Evolutionary conservation across 2,888 invertebrate species (phyloP).

Genomic region (Chrysotoxum bicinctum): DNA sequence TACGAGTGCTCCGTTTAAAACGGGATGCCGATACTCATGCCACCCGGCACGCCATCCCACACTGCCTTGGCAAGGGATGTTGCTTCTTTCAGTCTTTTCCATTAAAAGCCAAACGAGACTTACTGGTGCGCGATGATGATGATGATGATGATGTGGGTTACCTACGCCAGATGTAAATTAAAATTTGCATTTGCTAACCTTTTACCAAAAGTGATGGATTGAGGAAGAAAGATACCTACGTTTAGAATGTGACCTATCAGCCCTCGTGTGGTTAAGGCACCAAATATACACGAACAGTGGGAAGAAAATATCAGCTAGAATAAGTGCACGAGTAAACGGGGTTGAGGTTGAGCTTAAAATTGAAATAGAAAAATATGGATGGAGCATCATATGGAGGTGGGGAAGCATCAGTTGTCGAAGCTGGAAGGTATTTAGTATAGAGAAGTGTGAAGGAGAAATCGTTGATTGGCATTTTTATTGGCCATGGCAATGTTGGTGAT

Average conservation of each 20-base stretch:
- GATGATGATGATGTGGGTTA: background rate
- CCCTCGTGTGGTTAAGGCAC: conserved; percentile 16
- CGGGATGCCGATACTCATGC: background rate
- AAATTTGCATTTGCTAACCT: conserved; percentile 53
- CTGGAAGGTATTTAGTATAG: background rate
- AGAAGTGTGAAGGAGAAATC: background rate
- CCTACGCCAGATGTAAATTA: conserved; percentile 43
- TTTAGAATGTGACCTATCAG: conserved; percentile 41
- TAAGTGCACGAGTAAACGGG: background rate
- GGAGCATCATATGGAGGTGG: background rate
- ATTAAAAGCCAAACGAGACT: conserved; percentile 35
- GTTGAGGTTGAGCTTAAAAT: conserved; percentile 17
- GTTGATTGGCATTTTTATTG: conserved; percentile 54
- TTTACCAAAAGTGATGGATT: conserved; percentile 52
- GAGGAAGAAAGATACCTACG: conserved; percentile 14
- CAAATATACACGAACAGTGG: background rate
- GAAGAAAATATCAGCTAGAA: conserved; percentile 19
- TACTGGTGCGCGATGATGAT: conserved; percentile 22
- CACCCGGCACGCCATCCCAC: background rate
- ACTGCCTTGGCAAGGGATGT: background rate
- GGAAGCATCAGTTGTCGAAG: background rate
- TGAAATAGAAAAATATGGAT: background rate
- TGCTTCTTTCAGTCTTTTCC: background rate
- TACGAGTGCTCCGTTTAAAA: background rate
- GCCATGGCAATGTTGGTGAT: conserved; percentile 41